Evolutionary conservation across 1,140 invertebrate species (phyloP), one percentile per base, ranked within the genome.

Genomic region (Aphelinus certus): DNA sequence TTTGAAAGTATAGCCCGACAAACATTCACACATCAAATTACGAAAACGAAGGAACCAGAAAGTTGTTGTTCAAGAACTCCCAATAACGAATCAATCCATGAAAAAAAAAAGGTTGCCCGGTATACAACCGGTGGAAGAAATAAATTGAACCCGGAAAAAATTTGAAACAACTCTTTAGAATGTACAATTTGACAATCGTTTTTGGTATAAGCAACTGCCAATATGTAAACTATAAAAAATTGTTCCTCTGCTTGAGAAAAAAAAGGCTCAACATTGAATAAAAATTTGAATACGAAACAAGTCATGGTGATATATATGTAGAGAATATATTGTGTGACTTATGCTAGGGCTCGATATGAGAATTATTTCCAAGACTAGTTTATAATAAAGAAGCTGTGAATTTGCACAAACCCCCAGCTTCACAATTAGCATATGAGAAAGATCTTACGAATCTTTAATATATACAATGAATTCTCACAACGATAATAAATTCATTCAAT

Each of bases 221-320:
- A 76, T 60, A 73, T 77, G 80, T 82, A 80, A 80, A 81, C 79
- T 64, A 82, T 80, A 73, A 85, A 82, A 84, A 85, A 82, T 81
- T 82, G 78, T 84, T 82, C 71, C 73, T 26, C 26, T 26, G 26
- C 26, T 26, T 26, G 26, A 26, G 26, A 26, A 26, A 26, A 26
- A 26, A 26, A 26, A 26, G 26, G 26, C 26, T 26, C 26, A 26
- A 26, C 26, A 26, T 26, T 26, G 26, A 26, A 26, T 26, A 26
- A 26, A 26, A 26, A 26, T 26, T 26, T 26, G 26, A 26, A 26
- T 26, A 26, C 26, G 26, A 26, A 26, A 26, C 26, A 26, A 26
- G 26, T 26, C 26, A 26, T 26, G 26, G 26, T 26, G 26, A 26
- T 26, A 26, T 26, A 26, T 26, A 26, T 26, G 26, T 65, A 57